These are phyloP conservation scores for Eumerus sabulonum DNA, from an alignment of 2,888 invertebrate genomes.

Conservation along the genomic window DNA sequence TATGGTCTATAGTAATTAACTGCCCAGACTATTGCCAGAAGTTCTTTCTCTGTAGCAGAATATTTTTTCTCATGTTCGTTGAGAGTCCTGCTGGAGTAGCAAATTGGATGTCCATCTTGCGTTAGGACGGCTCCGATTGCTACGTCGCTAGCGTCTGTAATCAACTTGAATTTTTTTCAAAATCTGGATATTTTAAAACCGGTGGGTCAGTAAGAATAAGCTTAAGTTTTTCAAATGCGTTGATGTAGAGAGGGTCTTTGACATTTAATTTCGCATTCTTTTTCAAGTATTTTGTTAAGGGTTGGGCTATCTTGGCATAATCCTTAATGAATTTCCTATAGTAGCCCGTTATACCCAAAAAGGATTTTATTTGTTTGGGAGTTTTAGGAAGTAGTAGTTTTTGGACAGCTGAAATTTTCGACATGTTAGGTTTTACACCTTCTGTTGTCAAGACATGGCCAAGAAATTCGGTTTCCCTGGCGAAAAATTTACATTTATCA, in stretches of 20 bases:
- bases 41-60: no score
- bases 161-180: slow-evolving; percentile 8
- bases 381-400: slow-evolving; percentile 15
- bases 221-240: slow-evolving; percentile 29
- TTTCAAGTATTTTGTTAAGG: slow-evolving; percentile 13
- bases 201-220: slow-evolving; percentile 14
- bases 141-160: slow-evolving; percentile 24
- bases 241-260: background rate
- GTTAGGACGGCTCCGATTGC: no score
- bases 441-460: slow-evolving; percentile 45
- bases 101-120: no score
- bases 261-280: slow-evolving; percentile 16
- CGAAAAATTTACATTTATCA: slow-evolving; percentile 64
- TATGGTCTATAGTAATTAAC: no score
- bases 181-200: slow-evolving; percentile 21
- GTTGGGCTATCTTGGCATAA: slow-evolving; percentile 3
- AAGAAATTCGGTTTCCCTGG: slow-evolving; percentile 54
- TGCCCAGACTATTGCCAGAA: no score
- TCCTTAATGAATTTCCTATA: slow-evolving; percentile 7
- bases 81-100: no score
- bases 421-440: slow-evolving; percentile 21
- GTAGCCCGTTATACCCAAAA: background rate
- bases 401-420: slow-evolving; percentile 19
- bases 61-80: no score
- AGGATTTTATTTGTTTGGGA: slow-evolving; percentile 14